Evolutionary conservation across 2,113 vertebrate species (phyloP).

Genomic region (Erythrocebus patas): DNA sequence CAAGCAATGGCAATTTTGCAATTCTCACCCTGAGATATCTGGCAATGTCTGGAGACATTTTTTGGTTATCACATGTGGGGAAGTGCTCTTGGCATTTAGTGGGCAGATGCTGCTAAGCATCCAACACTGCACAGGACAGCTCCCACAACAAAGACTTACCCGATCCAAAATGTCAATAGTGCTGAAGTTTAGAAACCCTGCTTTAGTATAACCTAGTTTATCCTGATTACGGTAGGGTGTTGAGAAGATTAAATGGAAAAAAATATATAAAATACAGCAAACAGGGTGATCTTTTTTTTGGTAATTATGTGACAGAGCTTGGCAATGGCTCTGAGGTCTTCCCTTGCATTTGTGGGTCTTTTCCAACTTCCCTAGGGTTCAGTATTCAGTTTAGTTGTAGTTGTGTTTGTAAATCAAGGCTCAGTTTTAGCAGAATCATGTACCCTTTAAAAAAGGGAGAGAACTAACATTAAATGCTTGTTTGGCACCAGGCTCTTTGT

Average conservation of each 20-base stretch:
- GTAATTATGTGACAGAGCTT: not conserved
- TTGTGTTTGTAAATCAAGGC: constrained; percentile 14
- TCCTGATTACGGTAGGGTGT: not conserved
- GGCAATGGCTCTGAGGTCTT: not conserved
- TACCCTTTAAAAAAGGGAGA: not conserved
- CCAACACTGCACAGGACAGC: not conserved
- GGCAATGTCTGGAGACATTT: not conserved
- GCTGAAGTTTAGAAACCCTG: constrained; percentile 12
- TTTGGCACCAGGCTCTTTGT: not conserved
- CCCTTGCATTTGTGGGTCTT: not conserved
- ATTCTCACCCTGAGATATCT: not conserved
- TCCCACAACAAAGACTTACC: not conserved
- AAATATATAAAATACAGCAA: not conserved
- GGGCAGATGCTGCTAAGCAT: not conserved
- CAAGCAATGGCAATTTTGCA: not conserved
- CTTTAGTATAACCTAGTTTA: not conserved
- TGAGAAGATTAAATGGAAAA: constrained; percentile 27
- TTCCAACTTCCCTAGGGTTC: not conserved
- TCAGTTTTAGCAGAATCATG: constrained; percentile 22
- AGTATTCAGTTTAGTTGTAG: constrained; percentile 34
- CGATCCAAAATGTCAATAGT: not conserved
- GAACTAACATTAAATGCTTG: not conserved
- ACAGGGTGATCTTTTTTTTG: not conserved
- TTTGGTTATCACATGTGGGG: not conserved
- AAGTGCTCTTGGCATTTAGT: not conserved